A percentile compares a stretch with the other conserved stretches of the same genome.
These are phyloP conservation scores for Drosophila hydei DNA, from an alignment of 1,140 invertebrate genomes.

Conservation along the genomic window DNA sequence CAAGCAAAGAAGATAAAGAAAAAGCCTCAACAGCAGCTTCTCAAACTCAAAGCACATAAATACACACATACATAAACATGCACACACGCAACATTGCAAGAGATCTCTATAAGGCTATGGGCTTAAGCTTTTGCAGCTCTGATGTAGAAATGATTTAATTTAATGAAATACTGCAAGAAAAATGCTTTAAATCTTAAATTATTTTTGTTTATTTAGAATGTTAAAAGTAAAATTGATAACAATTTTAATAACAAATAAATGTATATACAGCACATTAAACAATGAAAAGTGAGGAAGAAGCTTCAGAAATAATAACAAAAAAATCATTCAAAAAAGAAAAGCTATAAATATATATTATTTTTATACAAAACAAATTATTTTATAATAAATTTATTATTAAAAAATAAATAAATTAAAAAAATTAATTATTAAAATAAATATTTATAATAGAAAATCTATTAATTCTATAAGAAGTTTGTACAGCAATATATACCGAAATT, in stretches of 20 bases:
- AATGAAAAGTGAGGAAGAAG: too few relatives aligned
- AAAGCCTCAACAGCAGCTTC: slow-evolving; percentile 19
- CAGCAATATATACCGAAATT: too few relatives aligned
- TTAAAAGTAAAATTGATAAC: too few relatives aligned
- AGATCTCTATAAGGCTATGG: neutral
- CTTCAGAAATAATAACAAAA: too few relatives aligned
- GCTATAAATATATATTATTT: too few relatives aligned
- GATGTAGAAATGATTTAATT: neutral
- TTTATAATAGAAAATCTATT: too few relatives aligned
- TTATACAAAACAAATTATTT: neutral
- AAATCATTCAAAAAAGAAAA: too few relatives aligned
- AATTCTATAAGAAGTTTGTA: too few relatives aligned
- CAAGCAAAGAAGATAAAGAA: slow-evolving; percentile 26
- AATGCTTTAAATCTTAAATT: too few relatives aligned
- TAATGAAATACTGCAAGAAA: neutral
- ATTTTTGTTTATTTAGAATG: too few relatives aligned
- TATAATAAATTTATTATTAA: neutral
- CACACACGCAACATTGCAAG: neutral
- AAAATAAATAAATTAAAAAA: neutral
- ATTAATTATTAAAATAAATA: neutral
- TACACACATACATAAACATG: neutral
- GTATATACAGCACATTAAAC: too few relatives aligned
- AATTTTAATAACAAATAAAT: too few relatives aligned
- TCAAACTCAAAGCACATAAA: slow-evolving; percentile 7
- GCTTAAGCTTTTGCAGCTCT: slow-evolving; percentile 2